Conservation (phyloP, 2,797 vertebrate genomes). For the Hemitrygon akajei region DNA sequence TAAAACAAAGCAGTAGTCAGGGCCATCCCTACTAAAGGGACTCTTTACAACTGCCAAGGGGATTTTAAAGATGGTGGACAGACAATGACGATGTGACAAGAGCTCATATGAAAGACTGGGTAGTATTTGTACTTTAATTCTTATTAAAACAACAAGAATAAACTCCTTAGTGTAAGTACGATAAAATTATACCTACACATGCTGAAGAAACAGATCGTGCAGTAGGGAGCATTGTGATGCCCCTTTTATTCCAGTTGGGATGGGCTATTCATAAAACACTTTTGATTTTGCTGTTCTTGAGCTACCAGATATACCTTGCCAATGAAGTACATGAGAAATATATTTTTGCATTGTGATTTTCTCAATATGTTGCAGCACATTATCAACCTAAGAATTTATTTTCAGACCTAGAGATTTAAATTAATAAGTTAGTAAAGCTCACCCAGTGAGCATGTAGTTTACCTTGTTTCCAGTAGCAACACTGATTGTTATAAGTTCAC, state of each 20-base stretch:
- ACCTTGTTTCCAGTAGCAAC: background rate
- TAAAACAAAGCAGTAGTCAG: slow-evolving; percentile 35
- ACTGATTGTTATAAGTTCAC: background rate
- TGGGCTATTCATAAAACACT: background rate
- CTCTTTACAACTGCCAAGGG: slow-evolving; percentile 22
- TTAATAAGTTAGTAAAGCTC: no score
- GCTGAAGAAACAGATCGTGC: background rate
- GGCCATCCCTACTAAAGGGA: slow-evolving; percentile 35
- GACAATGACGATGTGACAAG: background rate
- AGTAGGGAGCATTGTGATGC: background rate
- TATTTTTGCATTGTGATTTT: background rate
- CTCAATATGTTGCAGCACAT: background rate
- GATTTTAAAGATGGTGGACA: slow-evolving; percentile 27
- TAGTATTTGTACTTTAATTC: slow-evolving; percentile 18
- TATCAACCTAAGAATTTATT: background rate
- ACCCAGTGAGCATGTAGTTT: background rate
- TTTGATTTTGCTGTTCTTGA: background rate
- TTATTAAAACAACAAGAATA: slow-evolving; percentile 26
- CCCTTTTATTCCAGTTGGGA: background rate
- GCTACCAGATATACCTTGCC: background rate
- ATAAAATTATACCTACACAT: slow-evolving; percentile 8
- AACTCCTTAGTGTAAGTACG: background rate
- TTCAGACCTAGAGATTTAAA: background rate
- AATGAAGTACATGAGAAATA: background rate
- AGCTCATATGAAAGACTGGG: slow-evolving; percentile 12